Evolutionary conservation across 2,113 vertebrate genomes (phyloP).

Genomic region (Eretmochelys imbricata): DNA sequence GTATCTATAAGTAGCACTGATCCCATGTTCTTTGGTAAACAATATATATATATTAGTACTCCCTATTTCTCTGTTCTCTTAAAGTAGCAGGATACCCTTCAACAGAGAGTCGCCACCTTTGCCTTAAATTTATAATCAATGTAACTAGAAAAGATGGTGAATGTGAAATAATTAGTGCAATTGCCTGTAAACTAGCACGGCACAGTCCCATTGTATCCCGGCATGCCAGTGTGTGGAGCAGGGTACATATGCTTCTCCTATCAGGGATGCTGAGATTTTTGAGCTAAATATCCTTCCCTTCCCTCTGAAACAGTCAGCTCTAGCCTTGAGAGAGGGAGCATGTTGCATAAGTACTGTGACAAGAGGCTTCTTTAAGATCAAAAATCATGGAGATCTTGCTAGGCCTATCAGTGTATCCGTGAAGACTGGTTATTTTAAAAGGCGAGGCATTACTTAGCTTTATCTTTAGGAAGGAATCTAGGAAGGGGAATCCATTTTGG

Average conservation of each 20-base stretch:
- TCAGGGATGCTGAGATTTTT: not conserved
- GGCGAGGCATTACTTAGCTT: not conserved
- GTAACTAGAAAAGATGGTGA: rapidly evolving
- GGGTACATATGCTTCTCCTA: not conserved
- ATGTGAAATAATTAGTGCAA: not conserved
- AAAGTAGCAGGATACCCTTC: not conserved
- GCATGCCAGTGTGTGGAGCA: rapidly evolving
- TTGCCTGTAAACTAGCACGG: rapidly evolving
- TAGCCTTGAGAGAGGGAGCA: not conserved
- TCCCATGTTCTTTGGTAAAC: not conserved
- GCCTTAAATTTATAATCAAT: not conserved
- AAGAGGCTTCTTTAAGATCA: not conserved
- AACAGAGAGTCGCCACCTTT: not conserved
- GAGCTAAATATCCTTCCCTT: not conserved
- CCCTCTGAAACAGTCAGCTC: not conserved
- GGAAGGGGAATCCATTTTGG: not conserved
- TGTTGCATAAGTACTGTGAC: rapidly evolving
- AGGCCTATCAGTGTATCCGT: not conserved
- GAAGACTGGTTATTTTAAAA: not conserved
- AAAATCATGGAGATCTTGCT: not conserved
- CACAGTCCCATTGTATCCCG: not conserved
- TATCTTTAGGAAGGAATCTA: not conserved
- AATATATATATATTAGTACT: not conserved
- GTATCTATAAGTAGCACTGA: not conserved
- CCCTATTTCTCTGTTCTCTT: not conserved